phyloP scores from a whole-genome alignment of 2,888 invertebrate species.

The Tetropium fuscum region DNA sequence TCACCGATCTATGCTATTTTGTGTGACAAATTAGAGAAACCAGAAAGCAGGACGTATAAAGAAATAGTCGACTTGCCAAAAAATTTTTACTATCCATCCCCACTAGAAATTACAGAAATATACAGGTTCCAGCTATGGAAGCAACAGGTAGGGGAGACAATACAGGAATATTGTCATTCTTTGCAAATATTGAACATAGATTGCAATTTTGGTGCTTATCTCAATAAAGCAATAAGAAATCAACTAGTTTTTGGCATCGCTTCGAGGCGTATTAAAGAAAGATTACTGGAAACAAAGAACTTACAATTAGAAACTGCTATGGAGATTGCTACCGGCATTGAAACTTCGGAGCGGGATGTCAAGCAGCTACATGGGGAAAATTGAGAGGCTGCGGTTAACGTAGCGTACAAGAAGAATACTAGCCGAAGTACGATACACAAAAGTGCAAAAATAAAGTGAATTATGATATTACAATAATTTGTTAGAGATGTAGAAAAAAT shows the following conservation, averaged over 20 bases:
- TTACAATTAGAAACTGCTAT: constrained; percentile 45
- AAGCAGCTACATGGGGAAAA: constrained; percentile 37
- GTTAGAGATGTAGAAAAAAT: constrained; percentile 5
- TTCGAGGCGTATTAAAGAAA: constrained; percentile 43
- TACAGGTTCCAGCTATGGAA: constrained; percentile 45
- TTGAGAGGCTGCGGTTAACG: no score
- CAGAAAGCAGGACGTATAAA: not conserved
- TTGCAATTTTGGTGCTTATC: constrained; percentile 48
- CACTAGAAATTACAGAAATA: constrained; percentile 47
- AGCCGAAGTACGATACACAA: no score
- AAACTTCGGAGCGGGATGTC: constrained; percentile 39
- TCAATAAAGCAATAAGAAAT: constrained; percentile 48
- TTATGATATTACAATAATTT: no score
- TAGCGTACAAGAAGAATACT: no score
- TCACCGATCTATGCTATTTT: constrained; percentile 26
- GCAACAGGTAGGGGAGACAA: constrained; percentile 45
- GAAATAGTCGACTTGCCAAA: constrained; percentile 14
- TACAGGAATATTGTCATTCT: constrained; percentile 41
- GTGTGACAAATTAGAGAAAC: constrained; percentile 35
- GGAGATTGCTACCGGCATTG: constrained; percentile 47
- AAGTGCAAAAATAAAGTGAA: no score
- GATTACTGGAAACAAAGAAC: constrained; percentile 46
- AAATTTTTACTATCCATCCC: constrained; percentile 31
- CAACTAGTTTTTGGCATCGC: constrained; percentile 50
- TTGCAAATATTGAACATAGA: constrained; percentile 39